phyloP scores from a whole-genome alignment of 2,797 vertebrate species.

The Odontamblyopus lacepedii region DNA sequence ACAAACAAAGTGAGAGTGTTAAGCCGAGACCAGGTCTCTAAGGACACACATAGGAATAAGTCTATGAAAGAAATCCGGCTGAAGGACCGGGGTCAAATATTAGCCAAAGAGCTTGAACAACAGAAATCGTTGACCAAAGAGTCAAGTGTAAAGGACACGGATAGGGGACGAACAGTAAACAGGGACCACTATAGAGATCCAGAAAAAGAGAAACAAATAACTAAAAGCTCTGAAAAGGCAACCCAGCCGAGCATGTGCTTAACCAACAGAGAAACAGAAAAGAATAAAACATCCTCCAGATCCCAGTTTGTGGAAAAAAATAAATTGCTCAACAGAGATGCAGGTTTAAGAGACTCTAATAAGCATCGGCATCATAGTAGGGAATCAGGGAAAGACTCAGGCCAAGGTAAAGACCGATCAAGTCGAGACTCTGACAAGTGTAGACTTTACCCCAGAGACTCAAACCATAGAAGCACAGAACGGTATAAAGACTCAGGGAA shows the following conservation, averaged over 20 bases:
- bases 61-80: slow-evolving; percentile 57
- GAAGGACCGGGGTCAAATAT: slow-evolving; percentile 56
- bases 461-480: slow-evolving; percentile 68
- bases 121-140: slow-evolving; percentile 56
- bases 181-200: slow-evolving; percentile 62
- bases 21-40: slow-evolving; percentile 59
- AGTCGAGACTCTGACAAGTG: slow-evolving; percentile 66
- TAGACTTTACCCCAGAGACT: slow-evolving; percentile 64
- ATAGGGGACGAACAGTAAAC: slow-evolving; percentile 51
- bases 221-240: slow-evolving; percentile 63
- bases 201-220: slow-evolving; percentile 63
- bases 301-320: slow-evolving; percentile 54
- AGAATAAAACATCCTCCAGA: slow-evolving; percentile 63
- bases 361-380: slow-evolving; percentile 61
- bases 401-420: slow-evolving; percentile 67
- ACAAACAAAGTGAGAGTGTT: slow-evolving; percentile 58
- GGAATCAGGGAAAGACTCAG: slow-evolving; percentile 65
- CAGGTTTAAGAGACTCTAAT: slow-evolving; percentile 56
- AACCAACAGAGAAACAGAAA: slow-evolving; percentile 63
- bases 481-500: slow-evolving; percentile 73
- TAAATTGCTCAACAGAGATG: slow-evolving; percentile 54
- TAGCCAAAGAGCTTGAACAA: slow-evolving; percentile 69
- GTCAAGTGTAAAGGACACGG: slow-evolving; percentile 57
- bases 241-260: slow-evolving; percentile 58
- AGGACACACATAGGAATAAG: slow-evolving; percentile 61